These are phyloP conservation scores for Halocynthia aurantium DNA, from an alignment of 23 tunicate species.

Conservation along the genomic window DNA sequence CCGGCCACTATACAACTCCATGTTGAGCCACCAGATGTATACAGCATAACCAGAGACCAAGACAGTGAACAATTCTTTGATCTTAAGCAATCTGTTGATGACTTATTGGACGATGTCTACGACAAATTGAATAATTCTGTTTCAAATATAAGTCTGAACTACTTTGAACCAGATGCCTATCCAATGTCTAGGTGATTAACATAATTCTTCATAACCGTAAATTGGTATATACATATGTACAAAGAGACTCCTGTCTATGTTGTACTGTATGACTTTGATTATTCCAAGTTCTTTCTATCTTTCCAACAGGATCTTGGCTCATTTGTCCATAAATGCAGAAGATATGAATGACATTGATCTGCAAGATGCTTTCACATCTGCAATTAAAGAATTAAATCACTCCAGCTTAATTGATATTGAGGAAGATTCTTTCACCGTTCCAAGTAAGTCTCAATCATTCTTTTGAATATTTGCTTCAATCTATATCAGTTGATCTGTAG, in stretches of 20 bases:
- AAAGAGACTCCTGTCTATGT: too few species aligned
- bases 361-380: not conserved
- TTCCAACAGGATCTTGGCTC: not conserved
- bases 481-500: not conserved
- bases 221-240: too few species aligned
- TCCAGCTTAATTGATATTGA: not conserved
- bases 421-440: conserved; percentile 8
- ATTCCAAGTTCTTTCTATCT: too few species aligned
- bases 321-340: not conserved
- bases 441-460: not conserved
- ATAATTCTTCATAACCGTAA: too few species aligned
- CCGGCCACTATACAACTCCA: not conserved
- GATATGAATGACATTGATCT: not conserved
- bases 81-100: conserved; percentile 8
- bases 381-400: not conserved
- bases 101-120: conserved; percentile 17
- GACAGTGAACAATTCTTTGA: conserved; percentile 11
- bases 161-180: conserved; percentile 49
- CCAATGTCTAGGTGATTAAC: conserved; percentile 45
- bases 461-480: not conserved
- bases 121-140: conserved; percentile 11
- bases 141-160: conserved; percentile 18
- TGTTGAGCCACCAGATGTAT: conserved; percentile 55
- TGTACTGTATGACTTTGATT: too few species aligned
- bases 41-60: conserved; percentile 31